A percentile compares a stretch with the other conserved stretches of the same genome.
Conservation (phyloP, 2,797 vertebrate genomes). For the Enoplosus armatus region DNA sequence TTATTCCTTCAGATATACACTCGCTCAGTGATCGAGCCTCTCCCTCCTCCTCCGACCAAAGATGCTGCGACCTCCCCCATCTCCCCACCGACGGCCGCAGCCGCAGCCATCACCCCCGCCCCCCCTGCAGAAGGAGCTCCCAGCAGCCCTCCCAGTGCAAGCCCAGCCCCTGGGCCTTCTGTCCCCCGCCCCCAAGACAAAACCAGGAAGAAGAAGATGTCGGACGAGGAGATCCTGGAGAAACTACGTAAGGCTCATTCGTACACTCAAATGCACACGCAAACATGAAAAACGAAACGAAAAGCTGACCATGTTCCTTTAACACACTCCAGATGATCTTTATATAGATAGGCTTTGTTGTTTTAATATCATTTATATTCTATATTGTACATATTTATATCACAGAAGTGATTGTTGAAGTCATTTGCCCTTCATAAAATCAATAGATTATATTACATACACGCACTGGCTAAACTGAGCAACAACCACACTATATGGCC, state of each 20-base stretch:
- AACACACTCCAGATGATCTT: neutral
- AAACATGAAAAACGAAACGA: neutral
- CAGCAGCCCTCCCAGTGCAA: constrained; percentile 78
- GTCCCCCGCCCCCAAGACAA: constrained; percentile 89
- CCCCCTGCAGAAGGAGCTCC: constrained; percentile 80
- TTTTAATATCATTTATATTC: neutral
- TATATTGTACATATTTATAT: neutral
- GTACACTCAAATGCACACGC: neutral
- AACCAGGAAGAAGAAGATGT: constrained; percentile 98
- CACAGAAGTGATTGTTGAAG: neutral
- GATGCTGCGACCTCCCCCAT: constrained; percentile 92
- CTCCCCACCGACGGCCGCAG: constrained; percentile 80
- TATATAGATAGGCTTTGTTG: neutral
- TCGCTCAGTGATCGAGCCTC: constrained; percentile 93
- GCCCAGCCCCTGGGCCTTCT: constrained; percentile 76
- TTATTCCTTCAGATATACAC: constrained; percentile 90
- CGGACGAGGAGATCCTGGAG: constrained; percentile 96
- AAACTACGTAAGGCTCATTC: constrained; percentile 90
- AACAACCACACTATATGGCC: neutral
- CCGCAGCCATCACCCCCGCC: constrained; percentile 34
- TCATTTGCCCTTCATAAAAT: neutral
- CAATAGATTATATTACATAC: neutral
- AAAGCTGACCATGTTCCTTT: no score
- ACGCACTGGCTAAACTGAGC: neutral
- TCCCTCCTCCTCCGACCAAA: constrained; percentile 89